A percentile compares a stretch with the other conserved stretches of the same genome.
Evolutionary conservation across 92 coral and sea anemone species (phyloP).

Genomic region (Paragorgia papillata): DNA sequence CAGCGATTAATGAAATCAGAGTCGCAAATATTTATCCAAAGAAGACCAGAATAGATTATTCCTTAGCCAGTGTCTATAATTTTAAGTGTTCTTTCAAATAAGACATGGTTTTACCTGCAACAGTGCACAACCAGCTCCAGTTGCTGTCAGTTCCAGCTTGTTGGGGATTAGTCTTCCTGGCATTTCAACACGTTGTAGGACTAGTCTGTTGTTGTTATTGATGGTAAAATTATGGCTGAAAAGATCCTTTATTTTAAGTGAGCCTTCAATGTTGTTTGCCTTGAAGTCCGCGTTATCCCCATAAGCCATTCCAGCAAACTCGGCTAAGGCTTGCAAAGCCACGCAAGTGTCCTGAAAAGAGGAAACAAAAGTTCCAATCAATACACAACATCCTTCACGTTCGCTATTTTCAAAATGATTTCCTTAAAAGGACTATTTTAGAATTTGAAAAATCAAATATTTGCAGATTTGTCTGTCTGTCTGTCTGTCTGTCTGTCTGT

Average conservation of each 20-base stretch:
- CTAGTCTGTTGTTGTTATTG: conserved; percentile 66
- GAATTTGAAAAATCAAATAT: too few relatives aligned
- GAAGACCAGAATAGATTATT: too few relatives aligned
- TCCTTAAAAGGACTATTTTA: too few relatives aligned
- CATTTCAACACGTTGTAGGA: conserved; percentile 75
- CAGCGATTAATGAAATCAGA: too few relatives aligned
- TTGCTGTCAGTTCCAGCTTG: conserved; percentile 55
- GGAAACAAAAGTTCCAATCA: neutral
- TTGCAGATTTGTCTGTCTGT: too few relatives aligned
- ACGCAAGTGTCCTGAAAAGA: conserved; percentile 87
- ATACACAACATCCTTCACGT: too few relatives aligned
- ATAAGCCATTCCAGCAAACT: conserved; percentile 72
- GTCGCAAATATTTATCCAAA: too few relatives aligned
- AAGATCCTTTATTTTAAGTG: conserved; percentile 7
- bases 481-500: too few relatives aligned
- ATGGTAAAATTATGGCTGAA: conserved; percentile 70
- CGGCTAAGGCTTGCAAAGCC: conserved; percentile 82
- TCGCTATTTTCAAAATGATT: too few relatives aligned
- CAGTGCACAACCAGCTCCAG: conserved; percentile 82
- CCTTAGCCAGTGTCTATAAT: too few relatives aligned
- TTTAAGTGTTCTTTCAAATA: too few relatives aligned
- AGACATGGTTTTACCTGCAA: conserved; percentile 77
- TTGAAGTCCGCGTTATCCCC: conserved; percentile 39
- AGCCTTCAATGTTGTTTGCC: conserved; percentile 64
- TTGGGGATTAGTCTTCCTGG: conserved; percentile 21